Conservation (phyloP, 2,888 invertebrate genomes). For the Ditula angustiorana region DNA sequence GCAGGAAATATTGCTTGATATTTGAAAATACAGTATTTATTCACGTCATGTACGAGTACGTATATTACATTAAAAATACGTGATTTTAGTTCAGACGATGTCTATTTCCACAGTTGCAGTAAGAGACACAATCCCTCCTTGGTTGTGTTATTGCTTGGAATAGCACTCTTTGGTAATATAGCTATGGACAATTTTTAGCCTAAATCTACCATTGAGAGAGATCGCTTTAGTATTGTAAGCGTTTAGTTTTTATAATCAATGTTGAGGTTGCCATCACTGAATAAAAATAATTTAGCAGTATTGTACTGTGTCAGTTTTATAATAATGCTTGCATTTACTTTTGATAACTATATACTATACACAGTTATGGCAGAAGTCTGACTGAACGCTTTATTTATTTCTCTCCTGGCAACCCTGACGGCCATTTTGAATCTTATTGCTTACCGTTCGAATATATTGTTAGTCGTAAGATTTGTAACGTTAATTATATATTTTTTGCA, state of each 20-base stretch:
- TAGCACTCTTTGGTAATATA: conserved; percentile 47
- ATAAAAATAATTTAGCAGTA: conserved; percentile 42
- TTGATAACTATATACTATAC: conserved; percentile 63
- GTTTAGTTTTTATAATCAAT: conserved; percentile 61
- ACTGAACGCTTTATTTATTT: conserved; percentile 59
- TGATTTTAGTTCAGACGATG: neutral
- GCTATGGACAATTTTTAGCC: conserved; percentile 53
- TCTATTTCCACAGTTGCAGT: neutral
- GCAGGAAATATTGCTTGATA: too few species aligned
- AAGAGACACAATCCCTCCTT: neutral
- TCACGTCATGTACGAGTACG: too few species aligned
- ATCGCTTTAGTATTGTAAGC: conserved; percentile 75
- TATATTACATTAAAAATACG: too few species aligned
- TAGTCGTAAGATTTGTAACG: conserved; percentile 72
- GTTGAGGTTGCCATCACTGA: conserved; percentile 66
- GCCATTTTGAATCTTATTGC: conserved; percentile 76
- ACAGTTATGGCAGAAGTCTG: conserved; percentile 52
- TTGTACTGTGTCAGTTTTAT: conserved; percentile 41
- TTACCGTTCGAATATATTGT: conserved; percentile 75
- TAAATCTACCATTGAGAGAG: conserved; percentile 76
- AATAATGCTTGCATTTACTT: conserved; percentile 74
- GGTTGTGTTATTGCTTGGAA: neutral
- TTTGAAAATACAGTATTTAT: neutral
- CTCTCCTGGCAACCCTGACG: conserved; percentile 65
- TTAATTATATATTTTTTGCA: conserved; percentile 72